phyloP scores from a whole-genome alignment of 2,888 invertebrate species.

The Pandemis heparana region DNA sequence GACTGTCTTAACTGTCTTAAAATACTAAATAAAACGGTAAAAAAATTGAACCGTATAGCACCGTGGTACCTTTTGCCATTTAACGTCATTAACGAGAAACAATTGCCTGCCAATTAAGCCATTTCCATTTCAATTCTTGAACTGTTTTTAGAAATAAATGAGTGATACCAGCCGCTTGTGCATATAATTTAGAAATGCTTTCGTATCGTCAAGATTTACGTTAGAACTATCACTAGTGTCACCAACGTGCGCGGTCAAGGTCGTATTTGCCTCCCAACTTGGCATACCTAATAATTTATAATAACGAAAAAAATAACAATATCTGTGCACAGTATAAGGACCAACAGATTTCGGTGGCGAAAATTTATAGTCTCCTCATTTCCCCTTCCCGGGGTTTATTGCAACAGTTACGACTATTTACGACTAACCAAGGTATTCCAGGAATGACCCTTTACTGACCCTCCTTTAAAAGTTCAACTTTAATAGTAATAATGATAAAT shows the following conservation, averaged over 20 bases:
- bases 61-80: too few species aligned
- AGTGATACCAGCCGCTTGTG: too few species aligned
- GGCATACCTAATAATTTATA: neutral
- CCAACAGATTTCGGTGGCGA: slow-evolving; percentile 37
- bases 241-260: too few species aligned
- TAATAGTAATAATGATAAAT: slow-evolving; percentile 29
- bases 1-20: too few species aligned
- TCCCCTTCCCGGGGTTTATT: slow-evolving; percentile 45
- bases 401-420: slow-evolving; percentile 50
- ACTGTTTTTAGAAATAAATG: neutral
- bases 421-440: slow-evolving; percentile 45
- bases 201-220: too few species aligned
- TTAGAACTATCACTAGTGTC: too few species aligned
- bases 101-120: neutral
- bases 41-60: neutral
- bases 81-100: neutral
- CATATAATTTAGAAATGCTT: too few species aligned
- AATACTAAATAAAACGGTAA: too few species aligned
- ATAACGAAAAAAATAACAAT: slow-evolving; percentile 9
- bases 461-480: slow-evolving; percentile 27
- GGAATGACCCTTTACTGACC: slow-evolving; percentile 44
- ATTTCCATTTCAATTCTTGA: neutral
- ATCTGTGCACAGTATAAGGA: slow-evolving; percentile 6
- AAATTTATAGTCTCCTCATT: slow-evolving; percentile 48
- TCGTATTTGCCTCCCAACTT: neutral